Conservation (phyloP, 2,113 vertebrate genomes). For the Phalacrocorax pelagicus region DNA sequence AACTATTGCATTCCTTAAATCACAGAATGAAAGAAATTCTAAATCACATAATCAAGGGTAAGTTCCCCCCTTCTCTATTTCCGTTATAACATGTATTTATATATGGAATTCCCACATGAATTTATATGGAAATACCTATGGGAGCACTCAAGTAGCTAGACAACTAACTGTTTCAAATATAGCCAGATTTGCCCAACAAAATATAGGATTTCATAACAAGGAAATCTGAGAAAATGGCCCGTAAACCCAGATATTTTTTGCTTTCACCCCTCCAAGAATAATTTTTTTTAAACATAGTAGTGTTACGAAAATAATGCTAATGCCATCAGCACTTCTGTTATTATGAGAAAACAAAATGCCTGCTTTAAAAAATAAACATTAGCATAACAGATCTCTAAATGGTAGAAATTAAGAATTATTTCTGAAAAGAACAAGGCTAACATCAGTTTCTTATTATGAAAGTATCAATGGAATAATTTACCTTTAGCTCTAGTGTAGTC, state of each 20-base stretch:
- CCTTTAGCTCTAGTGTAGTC: background rate
- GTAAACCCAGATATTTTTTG: background rate
- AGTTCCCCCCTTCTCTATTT: background rate
- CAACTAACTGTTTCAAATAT: background rate
- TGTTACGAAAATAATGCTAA: background rate
- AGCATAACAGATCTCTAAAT: background rate
- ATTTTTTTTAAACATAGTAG: background rate
- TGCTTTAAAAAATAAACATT: background rate
- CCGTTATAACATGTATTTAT: background rate
- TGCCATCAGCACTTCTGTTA: background rate
- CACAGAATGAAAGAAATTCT: background rate
- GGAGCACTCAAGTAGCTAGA: background rate
- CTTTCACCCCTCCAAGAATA: background rate
- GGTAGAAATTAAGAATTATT: background rate
- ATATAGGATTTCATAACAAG: background rate
- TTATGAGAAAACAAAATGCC: background rate
- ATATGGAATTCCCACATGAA: background rate
- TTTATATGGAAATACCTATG: background rate
- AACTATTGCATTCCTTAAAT: background rate
- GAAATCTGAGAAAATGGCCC: background rate
- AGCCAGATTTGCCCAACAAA: background rate
- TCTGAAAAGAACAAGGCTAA: background rate
- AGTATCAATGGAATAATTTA: background rate
- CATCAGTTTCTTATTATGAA: background rate
- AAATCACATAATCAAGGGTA: background rate